Percentiles rank a stretch among this genome's conserved stretches.
phyloP scores from a whole-genome alignment of 2,113 vertebrate species.

The Marcusenius ussheri region DNA sequence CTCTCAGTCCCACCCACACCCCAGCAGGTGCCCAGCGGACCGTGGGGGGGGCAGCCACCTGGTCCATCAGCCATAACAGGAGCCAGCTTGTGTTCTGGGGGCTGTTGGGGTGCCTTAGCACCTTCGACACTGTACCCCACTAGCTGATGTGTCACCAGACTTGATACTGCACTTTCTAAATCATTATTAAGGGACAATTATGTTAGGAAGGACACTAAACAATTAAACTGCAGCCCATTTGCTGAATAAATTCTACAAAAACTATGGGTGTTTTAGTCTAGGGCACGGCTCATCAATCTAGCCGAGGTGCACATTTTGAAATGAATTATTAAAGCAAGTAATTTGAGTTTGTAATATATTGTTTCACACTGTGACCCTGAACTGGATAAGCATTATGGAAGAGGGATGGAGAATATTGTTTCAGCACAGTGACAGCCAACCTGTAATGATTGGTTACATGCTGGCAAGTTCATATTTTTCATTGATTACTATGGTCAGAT shows the following conservation, averaged over 20 bases:
- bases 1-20: neutral
- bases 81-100: neutral
- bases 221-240: neutral
- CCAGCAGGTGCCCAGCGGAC: neutral
- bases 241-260: neutral
- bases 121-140: neutral
- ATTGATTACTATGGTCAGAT: slow-evolving; percentile 1
- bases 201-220: neutral
- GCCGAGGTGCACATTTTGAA: neutral
- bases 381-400: slow-evolving; percentile 2
- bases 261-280: neutral
- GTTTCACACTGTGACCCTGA: slow-evolving; percentile 1
- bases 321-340: slow-evolving; percentile 6
- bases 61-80: neutral
- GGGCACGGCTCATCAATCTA: neutral
- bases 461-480: neutral
- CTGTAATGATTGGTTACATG: neutral
- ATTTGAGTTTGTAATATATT: slow-evolving; percentile 7
- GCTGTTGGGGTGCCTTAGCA: neutral
- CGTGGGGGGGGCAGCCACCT: neutral
- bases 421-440: neutral
- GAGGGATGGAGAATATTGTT: slow-evolving; percentile 4
- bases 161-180: neutral
- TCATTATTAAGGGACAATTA: neutral
- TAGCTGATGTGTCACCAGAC: neutral